Evolutionary conservation across 2,113 vertebrate species (phyloP), one percentile per base, ranked within the genome.

Genomic region (Xerus inauris): DNA sequence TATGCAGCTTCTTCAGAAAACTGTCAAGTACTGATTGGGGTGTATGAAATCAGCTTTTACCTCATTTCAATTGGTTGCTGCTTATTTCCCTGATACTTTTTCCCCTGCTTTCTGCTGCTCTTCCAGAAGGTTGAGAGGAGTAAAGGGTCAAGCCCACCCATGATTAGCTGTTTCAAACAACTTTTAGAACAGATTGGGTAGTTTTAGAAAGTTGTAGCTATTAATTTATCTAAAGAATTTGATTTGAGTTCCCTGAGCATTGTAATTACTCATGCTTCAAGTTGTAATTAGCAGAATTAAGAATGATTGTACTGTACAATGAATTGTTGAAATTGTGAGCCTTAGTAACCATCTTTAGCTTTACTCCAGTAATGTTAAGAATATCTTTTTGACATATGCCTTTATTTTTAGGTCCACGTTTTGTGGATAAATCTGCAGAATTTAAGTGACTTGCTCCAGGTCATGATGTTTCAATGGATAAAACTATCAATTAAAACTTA

Each of bases 1-100:
- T 96, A 73, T 94, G 90, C 92, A 96, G 75, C 80, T 87, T 89
- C 91, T 95, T 93, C 77, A 94, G 67, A 90, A 89, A 71, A 87
- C 87, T 94, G 71, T 94, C 64, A 91, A 40, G 92, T 72, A 49
- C 65, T 20, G 42, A 80, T 86, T 83, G 75, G 64, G 47, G 64
- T 83, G 89, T 72, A 72, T 89, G 80, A 89, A 91, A 62, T 91
- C 62, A 35, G 86, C 22, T 8, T 69, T 57, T 93, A 79, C 87
- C 95, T 97, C 94, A 75, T 90, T 87, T 93, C 64, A 87, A 13
- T 6, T 40, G 62, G 20, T 26, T 86, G 95, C 90, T 98, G 94
- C 94, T 83, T 77, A 93, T 86, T 59, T 71, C 57, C 32, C 10
- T 20, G 22, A 35, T 76, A 4, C 0, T 59, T 11, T 71, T 71